Base-by-base conservation (phyloP, 2,888 invertebrate species). In the Gari tellinella region DNA sequence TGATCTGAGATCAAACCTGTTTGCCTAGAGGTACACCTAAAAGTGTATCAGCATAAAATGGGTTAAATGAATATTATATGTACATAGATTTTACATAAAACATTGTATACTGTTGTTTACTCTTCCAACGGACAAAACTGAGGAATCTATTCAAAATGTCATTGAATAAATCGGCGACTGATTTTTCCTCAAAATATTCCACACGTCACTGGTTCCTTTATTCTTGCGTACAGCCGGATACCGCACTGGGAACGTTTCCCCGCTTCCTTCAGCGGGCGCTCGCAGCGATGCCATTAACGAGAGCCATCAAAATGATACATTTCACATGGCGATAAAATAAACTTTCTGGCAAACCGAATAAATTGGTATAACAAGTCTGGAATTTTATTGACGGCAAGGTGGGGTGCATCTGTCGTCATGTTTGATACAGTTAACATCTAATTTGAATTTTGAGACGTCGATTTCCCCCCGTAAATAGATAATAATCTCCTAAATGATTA, bases 241-340 rank as follows among this genome's bases (percentile, higher is more conserved):
- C 4, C 31, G 31, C 31, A 31, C 31, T 7, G 31, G 31, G 31
- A 31, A 31, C 4, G 31, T 31, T 31, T 43, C 43, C 43, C 43
- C 43, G 4, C 7, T 43, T 19, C 17, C 43, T 5, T 43, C 5
- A 5, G 5, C 43, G 14, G 14, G 43, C 43, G 43, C 5, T 12
- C 3, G 43, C 43, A n/a, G 43, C 43, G 43, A 14, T 23, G 17
- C 49, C 14, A 21, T 49, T 49, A 49, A 14, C 19, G 19, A 7
- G 21, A 17, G 48, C 61, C 62, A 61, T 61, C 72, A 62, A 62
- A 62, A 52, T 75, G 75, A 75, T 70, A 75, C 75, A 66, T 37
- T 70, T 75, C 75, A 75, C 69, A 75, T 75, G 75, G 69, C 75
- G 75, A 69, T 75, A 69, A 75, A 75, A 75, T 75, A 75, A 69